These are phyloP conservation scores for Liparis tanakae DNA, from an alignment of 2,797 vertebrate species.

Conservation along the genomic window DNA sequence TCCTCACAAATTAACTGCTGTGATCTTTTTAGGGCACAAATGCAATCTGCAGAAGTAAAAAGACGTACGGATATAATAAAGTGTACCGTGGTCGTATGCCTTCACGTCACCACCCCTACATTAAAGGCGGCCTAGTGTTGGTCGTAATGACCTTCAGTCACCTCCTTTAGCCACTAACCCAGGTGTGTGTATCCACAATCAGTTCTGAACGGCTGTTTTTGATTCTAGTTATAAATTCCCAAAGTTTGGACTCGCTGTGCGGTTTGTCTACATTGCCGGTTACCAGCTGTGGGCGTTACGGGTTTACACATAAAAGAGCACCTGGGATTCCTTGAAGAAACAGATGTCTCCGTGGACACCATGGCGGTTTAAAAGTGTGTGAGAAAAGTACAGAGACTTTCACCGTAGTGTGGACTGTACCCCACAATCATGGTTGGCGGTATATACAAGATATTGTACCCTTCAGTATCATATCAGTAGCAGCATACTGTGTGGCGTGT, in stretches of 20 bases:
- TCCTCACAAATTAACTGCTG: neutral
- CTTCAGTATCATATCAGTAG: constrained; percentile 2
- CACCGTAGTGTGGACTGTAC: neutral
- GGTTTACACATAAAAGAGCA: constrained; percentile 30
- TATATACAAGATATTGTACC: neutral
- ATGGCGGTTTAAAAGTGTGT: neutral
- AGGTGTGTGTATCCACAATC: neutral
- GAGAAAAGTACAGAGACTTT: neutral
- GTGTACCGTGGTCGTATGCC: neutral
- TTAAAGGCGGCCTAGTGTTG: no score
- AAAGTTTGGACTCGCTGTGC: neutral
- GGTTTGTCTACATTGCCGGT: constrained; percentile 16
- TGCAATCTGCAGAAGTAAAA: neutral
- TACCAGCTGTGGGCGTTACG: constrained; percentile 34
- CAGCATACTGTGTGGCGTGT: neutral
- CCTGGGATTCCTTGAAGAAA: constrained; percentile 26
- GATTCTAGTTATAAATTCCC: constrained; percentile 22
- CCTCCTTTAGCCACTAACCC: neutral
- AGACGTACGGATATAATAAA: neutral
- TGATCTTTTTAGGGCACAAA: neutral
- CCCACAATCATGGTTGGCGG: constrained; percentile 4
- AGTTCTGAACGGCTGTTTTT: neutral
- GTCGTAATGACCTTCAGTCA: no score
- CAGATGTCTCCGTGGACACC: constrained; percentile 30
- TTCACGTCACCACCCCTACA: neutral